Conservation (phyloP, 2,888 invertebrate species). For the Tachina fera region DNA sequence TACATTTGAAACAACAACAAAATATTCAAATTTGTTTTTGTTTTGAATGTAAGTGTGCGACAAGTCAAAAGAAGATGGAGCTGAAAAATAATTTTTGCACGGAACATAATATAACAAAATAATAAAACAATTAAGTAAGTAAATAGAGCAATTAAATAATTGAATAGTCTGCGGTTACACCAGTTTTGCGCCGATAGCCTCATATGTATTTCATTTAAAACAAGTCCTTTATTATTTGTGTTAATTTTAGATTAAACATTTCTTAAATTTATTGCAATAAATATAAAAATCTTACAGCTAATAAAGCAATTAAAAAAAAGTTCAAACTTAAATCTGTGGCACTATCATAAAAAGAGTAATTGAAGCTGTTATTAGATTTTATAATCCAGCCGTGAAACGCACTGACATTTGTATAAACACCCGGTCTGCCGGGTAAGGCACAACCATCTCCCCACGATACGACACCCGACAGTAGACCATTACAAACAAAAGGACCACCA, state of each 20-base stretch:
- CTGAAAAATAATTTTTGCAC: too few species aligned
- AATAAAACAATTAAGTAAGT: too few species aligned
- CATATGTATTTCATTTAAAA: too few species aligned
- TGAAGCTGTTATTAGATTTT: slow-evolving; percentile 71
- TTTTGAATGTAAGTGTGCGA: too few species aligned
- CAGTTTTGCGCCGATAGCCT: too few species aligned
- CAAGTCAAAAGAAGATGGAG: too few species aligned
- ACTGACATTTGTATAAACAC: slow-evolving; percentile 79
- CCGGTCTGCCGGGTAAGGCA: slow-evolving; percentile 74
- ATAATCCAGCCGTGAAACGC: slow-evolving; percentile 75
- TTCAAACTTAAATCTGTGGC: slow-evolving; percentile 38
- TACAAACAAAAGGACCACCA: slow-evolving; percentile 78
- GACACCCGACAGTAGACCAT: slow-evolving; percentile 74
- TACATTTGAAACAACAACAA: too few species aligned
- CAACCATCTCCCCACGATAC: slow-evolving; percentile 79
- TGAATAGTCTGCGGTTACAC: too few species aligned
- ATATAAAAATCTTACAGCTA: slow-evolving; percentile 27
- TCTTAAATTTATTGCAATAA: slow-evolving; percentile 2
- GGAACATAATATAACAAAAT: too few species aligned
- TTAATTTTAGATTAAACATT: not conserved
- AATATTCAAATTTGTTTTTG: too few species aligned
- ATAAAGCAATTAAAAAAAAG: slow-evolving; percentile 8
- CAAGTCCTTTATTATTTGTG: too few species aligned
- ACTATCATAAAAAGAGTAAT: slow-evolving; percentile 71
- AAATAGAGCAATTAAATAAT: too few species aligned